These are phyloP conservation scores for Octonoba sinensis DNA, from an alignment of 2,888 invertebrate species.

Conservation along the genomic window DNA sequence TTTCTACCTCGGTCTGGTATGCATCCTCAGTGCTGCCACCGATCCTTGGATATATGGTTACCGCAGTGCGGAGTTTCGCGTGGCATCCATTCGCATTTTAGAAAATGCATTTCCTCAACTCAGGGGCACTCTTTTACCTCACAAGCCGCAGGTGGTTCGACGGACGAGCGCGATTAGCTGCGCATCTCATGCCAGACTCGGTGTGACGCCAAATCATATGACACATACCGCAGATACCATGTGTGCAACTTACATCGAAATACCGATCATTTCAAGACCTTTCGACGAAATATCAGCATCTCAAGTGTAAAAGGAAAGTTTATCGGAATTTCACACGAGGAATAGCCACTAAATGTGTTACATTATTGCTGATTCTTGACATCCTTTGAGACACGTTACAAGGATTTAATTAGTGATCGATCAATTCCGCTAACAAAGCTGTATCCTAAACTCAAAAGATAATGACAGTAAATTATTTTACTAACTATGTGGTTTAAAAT, in stretches of 20 bases:
- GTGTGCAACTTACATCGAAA: conserved; percentile 51
- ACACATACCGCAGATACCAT: conserved; percentile 44
- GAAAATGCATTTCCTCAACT: conserved; percentile 72
- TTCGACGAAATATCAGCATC: conserved; percentile 39
- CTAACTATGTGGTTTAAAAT: too few relatives aligned
- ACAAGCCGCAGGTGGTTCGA: conserved; percentile 20
- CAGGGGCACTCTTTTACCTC: conserved; percentile 29
- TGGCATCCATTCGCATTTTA: conserved; percentile 75
- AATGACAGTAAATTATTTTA: too few relatives aligned
- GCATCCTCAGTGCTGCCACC: conserved; percentile 76
- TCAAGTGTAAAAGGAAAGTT: neutral
- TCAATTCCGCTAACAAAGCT: too few relatives aligned
- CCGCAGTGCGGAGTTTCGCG: conserved; percentile 76
- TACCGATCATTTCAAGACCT: conserved; percentile 33
- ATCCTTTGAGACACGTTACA: too few relatives aligned
- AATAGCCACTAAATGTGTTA: neutral
- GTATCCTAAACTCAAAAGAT: too few relatives aligned
- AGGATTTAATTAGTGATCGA: too few relatives aligned
- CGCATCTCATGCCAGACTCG: conserved; percentile 70
- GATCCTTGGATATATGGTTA: conserved; percentile 80
- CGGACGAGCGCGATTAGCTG: conserved; percentile 68
- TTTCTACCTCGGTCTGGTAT: conserved; percentile 76
- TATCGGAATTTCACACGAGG: neutral
- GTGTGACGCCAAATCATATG: conserved; percentile 55
- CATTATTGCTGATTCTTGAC: neutral